phyloP scores from a whole-genome alignment of 2,797 vertebrate species.

The Megaceryle alcyon region DNA sequence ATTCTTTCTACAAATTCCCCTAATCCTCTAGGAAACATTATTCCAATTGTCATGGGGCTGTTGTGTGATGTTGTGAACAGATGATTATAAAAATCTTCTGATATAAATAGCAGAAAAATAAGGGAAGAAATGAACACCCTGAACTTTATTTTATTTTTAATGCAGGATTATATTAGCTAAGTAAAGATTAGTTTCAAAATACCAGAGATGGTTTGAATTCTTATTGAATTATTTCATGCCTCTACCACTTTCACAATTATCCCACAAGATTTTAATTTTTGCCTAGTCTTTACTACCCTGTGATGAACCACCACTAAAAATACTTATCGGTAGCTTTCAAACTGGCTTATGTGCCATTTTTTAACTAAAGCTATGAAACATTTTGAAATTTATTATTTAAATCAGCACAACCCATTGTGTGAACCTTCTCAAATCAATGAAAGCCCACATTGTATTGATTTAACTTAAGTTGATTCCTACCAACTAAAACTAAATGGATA shows the following conservation, averaged over 20 bases:
- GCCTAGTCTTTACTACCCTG: background rate
- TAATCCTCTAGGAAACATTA: conserved; percentile 32
- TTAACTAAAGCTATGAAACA: background rate
- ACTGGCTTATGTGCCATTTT: background rate
- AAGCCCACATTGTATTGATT: background rate
- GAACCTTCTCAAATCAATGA: background rate
- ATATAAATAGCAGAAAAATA: conserved; percentile 13
- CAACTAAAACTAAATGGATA: background rate
- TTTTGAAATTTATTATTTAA: background rate
- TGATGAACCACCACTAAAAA: background rate
- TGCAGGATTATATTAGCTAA: conserved; percentile 30
- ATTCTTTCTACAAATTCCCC: conserved; percentile 19
- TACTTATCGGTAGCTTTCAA: background rate
- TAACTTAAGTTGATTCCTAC: background rate
- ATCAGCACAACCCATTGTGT: background rate
- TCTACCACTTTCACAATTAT: conserved; percentile 8
- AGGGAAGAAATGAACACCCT: background rate
- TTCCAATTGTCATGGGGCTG: conserved; percentile 21
- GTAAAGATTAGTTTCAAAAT: conserved; percentile 45
- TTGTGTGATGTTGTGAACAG: background rate
- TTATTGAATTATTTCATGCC: background rate
- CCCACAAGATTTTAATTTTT: conserved; percentile 14
- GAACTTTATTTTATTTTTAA: background rate
- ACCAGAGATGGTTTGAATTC: conserved; percentile 33
- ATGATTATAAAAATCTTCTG: background rate